Conservation (phyloP, 1,140 invertebrate genomes). For the Drosophila pseudoobscura region DNA sequence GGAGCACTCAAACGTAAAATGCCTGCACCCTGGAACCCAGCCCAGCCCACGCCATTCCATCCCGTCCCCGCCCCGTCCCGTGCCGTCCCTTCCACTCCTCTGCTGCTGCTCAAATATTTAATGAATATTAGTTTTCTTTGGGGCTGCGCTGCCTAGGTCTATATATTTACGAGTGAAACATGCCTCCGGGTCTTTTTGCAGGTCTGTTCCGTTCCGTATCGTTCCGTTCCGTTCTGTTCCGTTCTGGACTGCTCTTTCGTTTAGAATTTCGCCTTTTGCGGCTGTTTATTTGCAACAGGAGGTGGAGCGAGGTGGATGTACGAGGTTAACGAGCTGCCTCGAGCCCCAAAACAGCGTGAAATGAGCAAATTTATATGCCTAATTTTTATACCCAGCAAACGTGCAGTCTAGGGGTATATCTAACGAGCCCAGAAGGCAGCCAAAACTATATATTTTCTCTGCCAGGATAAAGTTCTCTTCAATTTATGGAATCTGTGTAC, state of each 20-base stretch:
- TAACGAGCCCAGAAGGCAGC: too few relatives aligned
- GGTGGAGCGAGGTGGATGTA: background rate
- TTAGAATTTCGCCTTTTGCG: constrained; percentile 33
- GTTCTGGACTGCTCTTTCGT: background rate
- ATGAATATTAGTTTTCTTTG: constrained; percentile 72
- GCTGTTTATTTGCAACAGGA: constrained; percentile 6
- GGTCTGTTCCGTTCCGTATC: background rate
- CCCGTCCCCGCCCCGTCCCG: too few relatives aligned
- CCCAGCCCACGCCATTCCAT: background rate
- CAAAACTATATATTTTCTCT: too few relatives aligned
- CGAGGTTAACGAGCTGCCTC: constrained; percentile 43
- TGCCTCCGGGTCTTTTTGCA: constrained; percentile 19
- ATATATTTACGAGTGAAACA: constrained; percentile 35
- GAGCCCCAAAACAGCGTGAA: constrained; percentile 56
- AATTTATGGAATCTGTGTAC: too few relatives aligned
- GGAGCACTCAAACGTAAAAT: constrained; percentile 73
- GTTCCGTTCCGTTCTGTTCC: background rate
- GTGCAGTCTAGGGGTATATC: too few relatives aligned
- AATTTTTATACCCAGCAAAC: constrained; percentile 17
- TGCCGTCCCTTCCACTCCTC: background rate
- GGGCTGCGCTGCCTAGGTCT: constrained; percentile 27
- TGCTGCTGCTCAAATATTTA: constrained; percentile 63
- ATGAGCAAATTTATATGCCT: constrained; percentile 59
- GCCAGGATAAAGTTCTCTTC: too few relatives aligned
- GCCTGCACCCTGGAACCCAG: constrained; percentile 17